These are phyloP conservation scores for Cyclopterus lumpus DNA, from an alignment of 2,797 vertebrate genomes.

Conservation along the genomic window DNA sequence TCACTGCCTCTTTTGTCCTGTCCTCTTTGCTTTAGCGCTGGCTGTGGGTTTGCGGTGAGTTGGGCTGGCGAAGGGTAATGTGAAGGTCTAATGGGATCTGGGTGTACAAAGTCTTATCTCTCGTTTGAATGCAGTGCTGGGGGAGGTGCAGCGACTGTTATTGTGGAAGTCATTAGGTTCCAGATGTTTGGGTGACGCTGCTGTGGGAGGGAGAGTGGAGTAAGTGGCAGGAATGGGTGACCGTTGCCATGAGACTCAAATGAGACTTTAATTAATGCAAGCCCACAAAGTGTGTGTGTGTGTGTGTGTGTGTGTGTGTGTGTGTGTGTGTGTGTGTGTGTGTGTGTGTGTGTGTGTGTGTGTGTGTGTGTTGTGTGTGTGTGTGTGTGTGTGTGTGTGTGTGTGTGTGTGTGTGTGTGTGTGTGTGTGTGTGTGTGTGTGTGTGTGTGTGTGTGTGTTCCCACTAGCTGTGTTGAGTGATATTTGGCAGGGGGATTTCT, in stretches of 20 bases:
- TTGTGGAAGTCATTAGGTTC: constrained; percentile 53
- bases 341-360: constrained; percentile 43
- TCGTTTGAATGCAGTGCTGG: constrained; percentile 27
- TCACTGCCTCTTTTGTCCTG: constrained; percentile 57
- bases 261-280: constrained; percentile 61
- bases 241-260: constrained; percentile 52
- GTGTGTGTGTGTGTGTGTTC: constrained; percentile 40
- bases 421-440: constrained; percentile 40
- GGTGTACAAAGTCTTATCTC: constrained; percentile 32
- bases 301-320: constrained; percentile 44
- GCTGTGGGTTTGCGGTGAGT: constrained; percentile 39
- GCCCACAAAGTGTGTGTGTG: constrained; percentile 44
- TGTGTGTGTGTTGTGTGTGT: constrained; percentile 31
- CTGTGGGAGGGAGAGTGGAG: constrained; percentile 50
- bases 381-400: too few relatives aligned
- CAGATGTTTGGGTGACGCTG: constrained; percentile 60
- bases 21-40: constrained; percentile 42
- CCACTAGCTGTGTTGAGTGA: constrained; percentile 78
- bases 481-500: constrained; percentile 80
- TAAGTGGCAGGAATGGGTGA: constrained; percentile 59
- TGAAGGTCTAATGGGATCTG: constrained; percentile 28
- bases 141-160: constrained; percentile 35
- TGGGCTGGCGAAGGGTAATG: constrained; percentile 15
- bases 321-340: constrained; percentile 34
- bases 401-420: constrained; percentile 42